Percentiles rank a stretch among this genome's conserved stretches.
phyloP scores from a whole-genome alignment of 2,113 vertebrate genomes.

The Chaetorhynchus papuensis region DNA sequence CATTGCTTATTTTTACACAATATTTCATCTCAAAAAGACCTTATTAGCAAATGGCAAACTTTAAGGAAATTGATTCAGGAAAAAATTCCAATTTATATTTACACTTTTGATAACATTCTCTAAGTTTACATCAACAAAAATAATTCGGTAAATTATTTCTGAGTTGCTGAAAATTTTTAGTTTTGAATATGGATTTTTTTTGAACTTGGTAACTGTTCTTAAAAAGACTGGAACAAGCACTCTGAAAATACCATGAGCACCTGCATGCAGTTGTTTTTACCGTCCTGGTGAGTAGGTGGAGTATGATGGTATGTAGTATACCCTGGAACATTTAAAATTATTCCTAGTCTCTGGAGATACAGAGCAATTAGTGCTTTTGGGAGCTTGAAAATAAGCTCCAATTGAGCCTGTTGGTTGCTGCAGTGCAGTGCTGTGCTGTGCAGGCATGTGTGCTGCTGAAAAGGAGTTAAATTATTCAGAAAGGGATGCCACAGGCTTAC shows the following conservation, averaged over 20 bases:
- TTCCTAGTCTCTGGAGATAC: not conserved
- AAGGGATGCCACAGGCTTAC: not conserved
- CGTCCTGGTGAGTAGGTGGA: not conserved
- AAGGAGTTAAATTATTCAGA: not conserved
- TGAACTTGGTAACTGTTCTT: not conserved
- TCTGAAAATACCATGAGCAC: not conserved
- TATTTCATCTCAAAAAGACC: not conserved
- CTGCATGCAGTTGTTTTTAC: not conserved
- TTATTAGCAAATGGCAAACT: not conserved
- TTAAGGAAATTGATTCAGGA: not conserved
- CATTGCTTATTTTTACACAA: not conserved
- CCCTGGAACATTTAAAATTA: not conserved
- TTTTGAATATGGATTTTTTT: not conserved
- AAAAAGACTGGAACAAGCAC: not conserved
- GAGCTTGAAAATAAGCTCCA: not conserved
- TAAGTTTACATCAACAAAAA: not conserved
- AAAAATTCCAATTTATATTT: not conserved
- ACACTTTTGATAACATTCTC: not conserved
- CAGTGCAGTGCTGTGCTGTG: not conserved
- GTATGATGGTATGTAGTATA: too few relatives aligned
- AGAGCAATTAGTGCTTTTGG: not conserved
- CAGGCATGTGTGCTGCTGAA: rapidly evolving
- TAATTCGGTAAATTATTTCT: not conserved
- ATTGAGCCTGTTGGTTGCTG: not conserved
- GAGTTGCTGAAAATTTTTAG: not conserved